Conservation (phyloP, 2,113 vertebrate genomes). For the Eolophus roseicapilla region DNA sequence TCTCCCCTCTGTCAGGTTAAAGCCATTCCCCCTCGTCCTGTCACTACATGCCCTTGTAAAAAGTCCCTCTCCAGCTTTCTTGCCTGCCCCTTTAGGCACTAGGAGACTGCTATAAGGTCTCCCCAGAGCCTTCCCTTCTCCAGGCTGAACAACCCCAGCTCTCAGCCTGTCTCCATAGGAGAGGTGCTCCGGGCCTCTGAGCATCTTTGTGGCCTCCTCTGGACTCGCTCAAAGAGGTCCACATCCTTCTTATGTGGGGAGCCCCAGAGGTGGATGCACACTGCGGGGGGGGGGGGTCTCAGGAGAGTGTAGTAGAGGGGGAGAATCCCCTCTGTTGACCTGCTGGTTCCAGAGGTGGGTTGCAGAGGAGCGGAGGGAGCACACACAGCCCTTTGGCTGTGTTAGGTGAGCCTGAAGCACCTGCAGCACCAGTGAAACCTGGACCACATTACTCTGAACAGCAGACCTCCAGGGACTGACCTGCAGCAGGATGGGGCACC, state of each 20-base stretch:
- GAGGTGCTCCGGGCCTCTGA: neutral
- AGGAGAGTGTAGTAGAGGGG: neutral
- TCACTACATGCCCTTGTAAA: neutral
- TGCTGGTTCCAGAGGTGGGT: neutral
- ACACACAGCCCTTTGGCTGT: neutral
- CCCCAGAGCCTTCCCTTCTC: neutral
- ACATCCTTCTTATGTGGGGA: neutral
- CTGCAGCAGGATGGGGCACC: accelerated
- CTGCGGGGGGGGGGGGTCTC: neutral
- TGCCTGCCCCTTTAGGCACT: neutral
- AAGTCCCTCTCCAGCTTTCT: neutral
- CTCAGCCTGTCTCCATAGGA: neutral
- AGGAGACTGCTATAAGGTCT: neutral
- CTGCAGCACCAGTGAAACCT: neutral
- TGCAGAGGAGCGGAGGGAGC: neutral
- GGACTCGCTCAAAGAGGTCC: accelerated
- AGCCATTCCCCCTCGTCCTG: neutral
- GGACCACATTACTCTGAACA: accelerated
- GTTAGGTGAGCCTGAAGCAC: neutral
- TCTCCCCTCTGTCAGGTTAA: accelerated
- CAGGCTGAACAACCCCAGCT: neutral
- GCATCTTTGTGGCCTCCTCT: neutral
- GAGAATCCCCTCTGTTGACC: neutral
- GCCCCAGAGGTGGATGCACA: neutral
- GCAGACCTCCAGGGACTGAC: neutral